Conservation (phyloP, 1,140 invertebrate genomes). For the Drosophila melanica region DNA sequence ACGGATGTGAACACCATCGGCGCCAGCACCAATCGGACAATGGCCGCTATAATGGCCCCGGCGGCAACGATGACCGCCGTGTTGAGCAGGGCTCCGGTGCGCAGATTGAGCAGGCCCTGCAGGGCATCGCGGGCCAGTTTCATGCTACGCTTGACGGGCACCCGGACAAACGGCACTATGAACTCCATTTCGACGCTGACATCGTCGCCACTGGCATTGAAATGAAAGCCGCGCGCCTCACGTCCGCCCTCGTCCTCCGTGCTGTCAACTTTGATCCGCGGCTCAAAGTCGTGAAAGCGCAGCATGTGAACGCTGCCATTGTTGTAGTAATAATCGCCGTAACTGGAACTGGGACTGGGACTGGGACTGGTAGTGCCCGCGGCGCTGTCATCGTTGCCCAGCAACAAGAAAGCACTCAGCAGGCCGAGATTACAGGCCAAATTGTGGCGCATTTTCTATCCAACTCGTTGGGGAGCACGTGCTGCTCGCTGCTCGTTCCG, state of each 20-base stretch:
- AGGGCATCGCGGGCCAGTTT: slow-evolving; percentile 57
- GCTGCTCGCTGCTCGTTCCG: slow-evolving; percentile 35
- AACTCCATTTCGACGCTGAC: slow-evolving; percentile 76
- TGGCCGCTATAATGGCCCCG: slow-evolving; percentile 65
- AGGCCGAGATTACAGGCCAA: slow-evolving; percentile 18
- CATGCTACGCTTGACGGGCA: slow-evolving; percentile 67
- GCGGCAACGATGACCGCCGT: slow-evolving; percentile 64
- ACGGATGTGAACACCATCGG: slow-evolving; percentile 55
- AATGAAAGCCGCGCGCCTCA: slow-evolving; percentile 69
- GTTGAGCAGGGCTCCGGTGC: slow-evolving; percentile 55
- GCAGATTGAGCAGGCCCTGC: slow-evolving; percentile 59
- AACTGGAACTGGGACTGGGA: not conserved
- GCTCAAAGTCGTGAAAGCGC: slow-evolving; percentile 76
- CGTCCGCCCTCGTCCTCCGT: slow-evolving; percentile 18
- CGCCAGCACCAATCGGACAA: slow-evolving; percentile 63
- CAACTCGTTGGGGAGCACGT: slow-evolving; percentile 1
- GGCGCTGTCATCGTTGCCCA: slow-evolving; percentile 19
- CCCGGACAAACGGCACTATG: slow-evolving; percentile 63
- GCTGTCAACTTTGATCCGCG: slow-evolving; percentile 21
- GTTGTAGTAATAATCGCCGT: slow-evolving; percentile 39
- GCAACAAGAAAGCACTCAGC: slow-evolving; percentile 28
- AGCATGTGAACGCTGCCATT: slow-evolving; percentile 50
- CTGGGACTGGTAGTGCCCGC: slow-evolving; percentile 16
- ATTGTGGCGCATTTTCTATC: slow-evolving; percentile 38
- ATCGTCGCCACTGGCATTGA: slow-evolving; percentile 67